Base-by-base conservation (phyloP, 2,113 vertebrate species). In the Leptodactylus fuscus region DNA sequence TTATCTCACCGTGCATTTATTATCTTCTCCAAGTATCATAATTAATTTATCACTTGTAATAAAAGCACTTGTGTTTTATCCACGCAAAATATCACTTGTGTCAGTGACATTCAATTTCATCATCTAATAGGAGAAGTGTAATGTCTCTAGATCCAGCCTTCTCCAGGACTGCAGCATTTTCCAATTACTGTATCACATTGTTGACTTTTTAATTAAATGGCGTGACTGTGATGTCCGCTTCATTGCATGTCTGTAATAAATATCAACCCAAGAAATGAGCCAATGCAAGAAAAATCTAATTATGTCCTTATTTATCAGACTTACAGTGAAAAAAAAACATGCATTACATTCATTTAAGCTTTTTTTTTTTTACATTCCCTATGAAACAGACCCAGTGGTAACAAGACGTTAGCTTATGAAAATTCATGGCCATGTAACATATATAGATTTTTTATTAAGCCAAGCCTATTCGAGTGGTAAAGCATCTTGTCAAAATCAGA, bases 161-260 rank as follows among this genome's bases (percentile, higher is more conserved):
- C 22, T 32, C 22, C 29, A n/a, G 18, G 75, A 58, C 32, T 78
- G 29, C 46, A 55, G 75, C 49, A 78, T 55, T 78, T 58, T 36
- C 51, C 75, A 67, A 81, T 81, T 81, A 49, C 60, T 67, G 16
- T 32, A 81, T 32, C 41, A 81, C 80, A 49, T 48, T 46, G 27
- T 34, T 81, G 80, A 67, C 41, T 81, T 81, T n/a, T 49, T 69
- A 81, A 69, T 81, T 49, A 81, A 44, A 46, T 32, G 41, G 16
- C 38, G 34, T 44, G 80, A 29, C 38, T 36, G 62, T 34, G 80
- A 69, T 69, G 27, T 34, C 80, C 48, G 41, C 62, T 48, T 55
- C 51, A 36, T 51, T 38, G 32, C 46, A 55, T 38, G 75, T 38
- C 53, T 78, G 51, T 55, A 53, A 58, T 78, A 58, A 58, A 55